Percentiles rank a stretch among this genome's conserved stretches.
Evolutionary conservation across 2,888 invertebrate species (phyloP).

Genomic region (Patella caerulea): DNA sequence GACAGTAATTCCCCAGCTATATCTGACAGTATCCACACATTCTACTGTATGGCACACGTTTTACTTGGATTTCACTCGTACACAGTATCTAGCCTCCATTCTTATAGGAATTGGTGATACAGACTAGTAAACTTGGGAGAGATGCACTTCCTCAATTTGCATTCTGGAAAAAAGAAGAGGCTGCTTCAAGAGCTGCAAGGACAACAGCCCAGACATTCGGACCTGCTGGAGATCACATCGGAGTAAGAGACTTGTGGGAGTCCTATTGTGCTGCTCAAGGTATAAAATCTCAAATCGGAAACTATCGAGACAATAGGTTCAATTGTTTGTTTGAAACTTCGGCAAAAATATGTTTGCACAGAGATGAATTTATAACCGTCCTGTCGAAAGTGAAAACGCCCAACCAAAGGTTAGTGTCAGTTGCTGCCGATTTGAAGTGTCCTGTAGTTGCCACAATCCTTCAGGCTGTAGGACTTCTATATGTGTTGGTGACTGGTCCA

Average conservation of each 20-base stretch:
- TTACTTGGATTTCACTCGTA: conserved; percentile 32
- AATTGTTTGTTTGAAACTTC: conserved; percentile 38
- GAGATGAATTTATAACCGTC: conserved; percentile 22
- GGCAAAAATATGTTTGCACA: conserved; percentile 30
- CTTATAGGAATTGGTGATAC: not conserved
- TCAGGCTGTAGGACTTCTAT: conserved; percentile 34
- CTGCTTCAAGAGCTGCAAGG: conserved; percentile 24
- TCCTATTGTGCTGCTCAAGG: conserved; percentile 34
- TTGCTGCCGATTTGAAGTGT: conserved; percentile 29
- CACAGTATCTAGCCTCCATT: conserved; percentile 5
- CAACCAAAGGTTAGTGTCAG: conserved; percentile 33
- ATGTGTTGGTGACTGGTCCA: conserved; percentile 35
- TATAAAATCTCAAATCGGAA: conserved; percentile 35
- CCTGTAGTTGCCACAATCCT: conserved; percentile 21
- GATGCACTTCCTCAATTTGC: conserved; percentile 28
- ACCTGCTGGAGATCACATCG: conserved; percentile 33
- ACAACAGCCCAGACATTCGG: conserved; percentile 32
- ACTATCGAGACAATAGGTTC: conserved; percentile 38
- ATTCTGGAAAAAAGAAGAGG: conserved; percentile 30
- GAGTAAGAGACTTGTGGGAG: conserved; percentile 36
- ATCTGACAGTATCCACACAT: conserved; percentile 15
- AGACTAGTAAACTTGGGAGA: conserved; percentile 31
- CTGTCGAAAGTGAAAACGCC: conserved; percentile 23
- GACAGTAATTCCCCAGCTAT: not conserved
- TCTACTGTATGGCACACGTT: conserved; percentile 40